Evolutionary conservation across 2,888 invertebrate species (phyloP).

Genomic region (Cryptus armator): DNA sequence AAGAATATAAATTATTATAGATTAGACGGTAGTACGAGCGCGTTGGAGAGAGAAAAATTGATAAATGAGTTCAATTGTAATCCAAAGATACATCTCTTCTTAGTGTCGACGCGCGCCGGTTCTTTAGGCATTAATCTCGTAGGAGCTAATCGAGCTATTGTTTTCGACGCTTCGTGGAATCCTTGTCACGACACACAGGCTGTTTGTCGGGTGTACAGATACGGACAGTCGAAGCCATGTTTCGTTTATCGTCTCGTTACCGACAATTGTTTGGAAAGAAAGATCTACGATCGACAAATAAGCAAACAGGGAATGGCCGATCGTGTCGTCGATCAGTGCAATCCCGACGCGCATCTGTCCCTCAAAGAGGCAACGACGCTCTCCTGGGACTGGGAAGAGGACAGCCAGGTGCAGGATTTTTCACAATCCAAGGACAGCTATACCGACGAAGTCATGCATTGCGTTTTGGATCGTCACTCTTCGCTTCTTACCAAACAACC

Average conservation of each 20-base stretch:
- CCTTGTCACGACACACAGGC: conserved; percentile 99
- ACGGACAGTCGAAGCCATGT: conserved; percentile 97
- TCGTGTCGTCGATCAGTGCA: conserved; percentile 98
- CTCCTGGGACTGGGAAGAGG: conserved; percentile 96
- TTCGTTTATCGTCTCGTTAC: conserved; percentile 98
- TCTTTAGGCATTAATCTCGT: conserved; percentile 98
- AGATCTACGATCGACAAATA: conserved; percentile 99
- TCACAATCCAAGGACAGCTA: conserved; percentile 90
- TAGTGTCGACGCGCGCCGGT: conserved; percentile 98
- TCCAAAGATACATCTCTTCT: conserved; percentile 94
- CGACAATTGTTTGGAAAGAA: conserved; percentile 98
- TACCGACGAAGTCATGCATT: conserved; percentile 92
- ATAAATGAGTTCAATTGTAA: conserved; percentile 98
- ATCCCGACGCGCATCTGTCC: conserved; percentile 97
- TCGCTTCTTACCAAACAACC: conserved; percentile 92
- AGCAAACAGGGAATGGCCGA: conserved; percentile 99
- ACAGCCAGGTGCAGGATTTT: conserved; percentile 92
- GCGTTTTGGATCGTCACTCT: conserved; percentile 88
- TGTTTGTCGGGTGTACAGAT: conserved; percentile 95
- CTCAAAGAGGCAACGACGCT: conserved; percentile 96
- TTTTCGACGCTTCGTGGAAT: conserved; percentile 99
- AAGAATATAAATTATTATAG: conserved; percentile 96
- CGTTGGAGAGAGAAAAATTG: conserved; percentile 96
- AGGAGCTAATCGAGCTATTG: conserved; percentile 98
- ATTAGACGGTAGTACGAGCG: conserved; percentile 97